Evolutionary conservation across 2,113 vertebrate species (phyloP).

Genomic region (Martes martes): DNA sequence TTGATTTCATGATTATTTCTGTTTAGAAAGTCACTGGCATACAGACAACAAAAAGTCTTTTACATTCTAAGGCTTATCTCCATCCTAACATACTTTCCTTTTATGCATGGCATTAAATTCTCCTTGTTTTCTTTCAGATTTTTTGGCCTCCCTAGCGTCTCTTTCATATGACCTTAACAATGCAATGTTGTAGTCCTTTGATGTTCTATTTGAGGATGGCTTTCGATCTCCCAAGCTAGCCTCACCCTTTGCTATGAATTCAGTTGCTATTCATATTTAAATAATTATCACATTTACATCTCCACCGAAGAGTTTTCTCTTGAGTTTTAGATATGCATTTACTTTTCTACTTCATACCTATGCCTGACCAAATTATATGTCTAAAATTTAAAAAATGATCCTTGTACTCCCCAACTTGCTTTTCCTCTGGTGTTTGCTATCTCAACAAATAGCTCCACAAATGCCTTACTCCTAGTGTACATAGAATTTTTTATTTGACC

Average conservation of each 20-base stretch:
- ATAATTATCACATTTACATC: neutral
- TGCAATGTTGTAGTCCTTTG: neutral
- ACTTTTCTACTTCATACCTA: neutral
- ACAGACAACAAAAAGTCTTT: neutral
- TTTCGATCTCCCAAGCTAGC: neutral
- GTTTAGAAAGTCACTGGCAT: neutral
- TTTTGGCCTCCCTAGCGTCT: neutral
- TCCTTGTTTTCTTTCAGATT: neutral
- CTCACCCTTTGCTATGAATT: neutral
- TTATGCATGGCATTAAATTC: neutral
- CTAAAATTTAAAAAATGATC: neutral
- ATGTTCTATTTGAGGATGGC: neutral
- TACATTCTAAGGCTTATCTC: neutral
- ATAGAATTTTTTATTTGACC: neutral
- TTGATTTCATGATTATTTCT: conserved; percentile 4
- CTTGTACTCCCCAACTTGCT: neutral
- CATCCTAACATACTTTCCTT: neutral
- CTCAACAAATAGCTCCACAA: neutral
- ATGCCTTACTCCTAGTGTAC: neutral
- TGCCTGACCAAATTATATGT: neutral
- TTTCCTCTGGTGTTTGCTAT: neutral
- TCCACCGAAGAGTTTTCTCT: neutral
- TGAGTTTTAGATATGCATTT: neutral
- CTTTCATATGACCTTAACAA: neutral
- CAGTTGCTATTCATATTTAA: neutral